Evolutionary conservation across 2,113 vertebrate species (phyloP), one percentile per base, ranked within the genome.

Genomic region (Chloropsis cyanopogon): DNA sequence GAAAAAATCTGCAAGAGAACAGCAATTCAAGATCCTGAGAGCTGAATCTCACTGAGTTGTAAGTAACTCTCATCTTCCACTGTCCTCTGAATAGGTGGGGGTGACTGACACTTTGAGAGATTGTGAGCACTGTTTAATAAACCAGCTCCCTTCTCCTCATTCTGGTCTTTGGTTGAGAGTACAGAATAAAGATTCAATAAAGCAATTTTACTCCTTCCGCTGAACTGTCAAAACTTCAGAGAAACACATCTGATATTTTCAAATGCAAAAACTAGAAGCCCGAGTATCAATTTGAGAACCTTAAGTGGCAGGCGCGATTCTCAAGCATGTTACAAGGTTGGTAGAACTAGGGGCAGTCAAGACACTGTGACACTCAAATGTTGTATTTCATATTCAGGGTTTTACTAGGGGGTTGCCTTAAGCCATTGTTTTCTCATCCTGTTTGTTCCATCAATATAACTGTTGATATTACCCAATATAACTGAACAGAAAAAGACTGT

Each of bases 21-120:
- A 90, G 71, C 46, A 69, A 91, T 77, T 91, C 81, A 94, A 73
- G 79, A 86, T 63, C 72, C 63, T 47, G 26, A 91, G 65, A 79
- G 44, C 28, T 81, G 73, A 68, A 95, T 85, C 86, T 91, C 60
- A 47, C 37, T 65, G 73, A 84, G 73, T 29, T 87, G 35, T 66
- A 83, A 90, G 59, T 49, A 53, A 77, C 35, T 78, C 65, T 91
- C 23, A 88, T 90, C 56, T 92, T 86, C 81, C 77, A 60, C 71
- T 79, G 29, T 56, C 41, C 57, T 82, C 93, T 83, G 92, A 93
- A 96, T 39, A 90, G 61, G 70, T 76, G 61, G 78, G 70, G 82
- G 44, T 71, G 49, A 94, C 92, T 80, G 79, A 64, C 49, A 63
- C 90, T 86, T 82, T 22, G 72, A 91, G 72, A 94, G 80, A 86